Percentiles rank a stretch among this genome's conserved stretches.
phyloP scores from a whole-genome alignment of 1,140 invertebrate genomes.

The Eurosta solidaginis region DNA sequence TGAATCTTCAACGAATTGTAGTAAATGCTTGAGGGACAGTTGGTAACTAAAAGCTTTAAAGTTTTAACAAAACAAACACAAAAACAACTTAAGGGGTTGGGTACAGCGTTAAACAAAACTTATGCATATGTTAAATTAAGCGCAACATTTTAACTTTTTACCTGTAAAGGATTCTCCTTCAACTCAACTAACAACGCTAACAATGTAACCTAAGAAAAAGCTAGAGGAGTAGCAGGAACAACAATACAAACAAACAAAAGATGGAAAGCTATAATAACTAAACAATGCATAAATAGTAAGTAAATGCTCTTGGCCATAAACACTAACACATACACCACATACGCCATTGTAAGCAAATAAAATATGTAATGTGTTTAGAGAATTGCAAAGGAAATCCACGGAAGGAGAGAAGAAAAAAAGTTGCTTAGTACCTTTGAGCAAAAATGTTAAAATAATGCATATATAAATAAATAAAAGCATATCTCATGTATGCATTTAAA shows the following conservation, averaged over 20 bases:
- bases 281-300: constrained; percentile 26
- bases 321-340: background rate
- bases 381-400: background rate
- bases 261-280: constrained; percentile 3
- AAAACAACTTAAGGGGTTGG: background rate
- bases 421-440: background rate
- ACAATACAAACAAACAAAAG: background rate
- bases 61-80: background rate
- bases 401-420: background rate
- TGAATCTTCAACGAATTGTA: background rate
- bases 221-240: background rate
- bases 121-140: constrained; percentile 23
- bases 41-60: background rate
- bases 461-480: constrained; percentile 29
- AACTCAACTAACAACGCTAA: background rate
- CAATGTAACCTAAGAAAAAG: background rate
- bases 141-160: constrained; percentile 2
- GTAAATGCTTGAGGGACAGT: background rate
- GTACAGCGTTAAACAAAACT: background rate
- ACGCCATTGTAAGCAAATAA: constrained; percentile 3
- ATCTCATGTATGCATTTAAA: constrained; percentile 28
- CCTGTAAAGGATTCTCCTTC: background rate
- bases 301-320: background rate
- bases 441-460: constrained; percentile 27
- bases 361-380: background rate